Percentiles rank a stretch among this genome's conserved stretches.
Conservation (phyloP, 2,797 vertebrate genomes). For the Amblyraja radiata region DNA sequence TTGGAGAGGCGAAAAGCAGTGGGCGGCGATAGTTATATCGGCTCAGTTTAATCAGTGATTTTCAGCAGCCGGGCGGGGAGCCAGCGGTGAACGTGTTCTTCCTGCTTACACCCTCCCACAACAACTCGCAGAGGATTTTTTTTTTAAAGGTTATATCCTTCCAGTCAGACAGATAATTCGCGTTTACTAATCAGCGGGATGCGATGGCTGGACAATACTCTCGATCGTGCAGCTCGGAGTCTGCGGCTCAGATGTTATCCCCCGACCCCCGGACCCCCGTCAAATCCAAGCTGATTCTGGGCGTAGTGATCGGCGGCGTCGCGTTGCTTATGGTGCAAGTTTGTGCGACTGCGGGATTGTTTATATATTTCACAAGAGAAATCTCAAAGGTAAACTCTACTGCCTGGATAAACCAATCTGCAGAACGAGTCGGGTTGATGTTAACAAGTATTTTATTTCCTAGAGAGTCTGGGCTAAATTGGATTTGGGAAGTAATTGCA, state of each 20-base stretch:
- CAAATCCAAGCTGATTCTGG: slow-evolving; percentile 44
- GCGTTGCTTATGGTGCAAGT: slow-evolving; percentile 71
- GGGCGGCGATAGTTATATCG: too few relatives aligned
- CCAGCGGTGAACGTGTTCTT: background rate
- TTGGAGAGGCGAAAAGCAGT: too few relatives aligned
- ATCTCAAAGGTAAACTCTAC: slow-evolving; percentile 67
- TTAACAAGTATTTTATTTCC: background rate
- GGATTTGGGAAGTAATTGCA: background rate
- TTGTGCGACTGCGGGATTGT: slow-evolving; percentile 70
- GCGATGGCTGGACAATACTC: slow-evolving; percentile 66
- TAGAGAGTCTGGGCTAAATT: background rate
- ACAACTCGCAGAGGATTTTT: background rate
- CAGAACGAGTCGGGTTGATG: background rate
- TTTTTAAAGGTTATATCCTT: background rate
- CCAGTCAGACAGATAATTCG: too few relatives aligned
- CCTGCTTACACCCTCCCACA: background rate
- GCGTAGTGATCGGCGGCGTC: slow-evolving; percentile 70
- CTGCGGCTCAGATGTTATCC: slow-evolving; percentile 68
- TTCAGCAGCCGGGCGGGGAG: too few relatives aligned
- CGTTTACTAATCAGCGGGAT: slow-evolving; percentile 47
- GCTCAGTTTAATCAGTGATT: too few relatives aligned
- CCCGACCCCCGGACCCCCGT: background rate
- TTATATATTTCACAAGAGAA: slow-evolving; percentile 75
- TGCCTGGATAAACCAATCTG: background rate
- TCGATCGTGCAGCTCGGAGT: slow-evolving; percentile 67